Evolutionary conservation across 1,140 invertebrate genomes (phyloP).

Genomic region (Drosophila gunungcola): DNA sequence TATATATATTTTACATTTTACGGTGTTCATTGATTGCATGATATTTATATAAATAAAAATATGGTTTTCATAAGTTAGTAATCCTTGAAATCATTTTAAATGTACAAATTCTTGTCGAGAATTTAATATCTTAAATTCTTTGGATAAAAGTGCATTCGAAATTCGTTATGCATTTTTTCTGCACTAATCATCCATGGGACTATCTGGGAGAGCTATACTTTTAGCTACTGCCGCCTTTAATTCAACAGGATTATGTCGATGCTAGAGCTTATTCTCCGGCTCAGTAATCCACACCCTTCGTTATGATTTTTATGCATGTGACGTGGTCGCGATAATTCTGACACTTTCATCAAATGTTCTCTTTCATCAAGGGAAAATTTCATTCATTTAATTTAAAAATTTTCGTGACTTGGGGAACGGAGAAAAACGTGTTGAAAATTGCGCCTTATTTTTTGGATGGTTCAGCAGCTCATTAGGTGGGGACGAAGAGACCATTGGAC

Average conservation of each 20-base stretch:
- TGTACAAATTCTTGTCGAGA: background rate
- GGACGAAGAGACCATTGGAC: constrained; percentile 36
- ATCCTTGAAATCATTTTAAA: too few species aligned
- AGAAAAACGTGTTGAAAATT: constrained; percentile 61
- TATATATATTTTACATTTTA: background rate
- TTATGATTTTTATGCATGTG: constrained; percentile 57
- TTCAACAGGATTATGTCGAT: constrained; percentile 50
- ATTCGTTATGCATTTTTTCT: background rate
- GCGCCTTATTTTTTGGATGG: constrained; percentile 14
- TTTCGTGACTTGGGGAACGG: background rate
- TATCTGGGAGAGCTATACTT: background rate
- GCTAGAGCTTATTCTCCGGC: constrained; percentile 16
- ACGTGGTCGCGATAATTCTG: constrained; percentile 45
- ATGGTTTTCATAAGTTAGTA: too few species aligned
- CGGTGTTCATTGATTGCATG: too few species aligned
- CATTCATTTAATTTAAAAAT: constrained; percentile 29
- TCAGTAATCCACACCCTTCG: background rate
- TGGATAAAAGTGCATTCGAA: constrained; percentile 4
- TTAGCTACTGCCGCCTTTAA: constrained; percentile 5
- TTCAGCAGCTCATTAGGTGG: constrained; percentile 61
- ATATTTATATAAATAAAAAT: too few species aligned
- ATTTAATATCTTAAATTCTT: background rate
- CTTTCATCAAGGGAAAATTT: constrained; percentile 28
- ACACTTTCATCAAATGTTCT: constrained; percentile 67
- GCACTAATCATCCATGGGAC: constrained; percentile 8